These are phyloP conservation scores for Chelonia mydas DNA, from an alignment of 2,797 vertebrate species.

Conservation along the genomic window DNA sequence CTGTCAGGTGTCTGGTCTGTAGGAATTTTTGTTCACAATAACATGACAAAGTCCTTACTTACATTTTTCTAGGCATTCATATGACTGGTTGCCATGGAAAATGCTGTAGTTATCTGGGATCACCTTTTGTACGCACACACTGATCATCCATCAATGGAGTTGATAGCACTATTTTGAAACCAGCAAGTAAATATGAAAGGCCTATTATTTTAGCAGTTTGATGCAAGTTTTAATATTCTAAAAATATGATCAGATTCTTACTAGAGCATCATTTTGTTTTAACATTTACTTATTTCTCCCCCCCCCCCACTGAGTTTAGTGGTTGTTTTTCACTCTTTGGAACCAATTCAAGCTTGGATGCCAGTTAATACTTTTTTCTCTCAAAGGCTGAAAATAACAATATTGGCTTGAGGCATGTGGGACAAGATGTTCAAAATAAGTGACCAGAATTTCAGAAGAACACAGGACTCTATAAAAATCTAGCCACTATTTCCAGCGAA, in stretches of 20 bases:
- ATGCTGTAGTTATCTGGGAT: slow-evolving; percentile 76
- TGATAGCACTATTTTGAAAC: slow-evolving; percentile 34
- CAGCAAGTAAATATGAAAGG: not conserved
- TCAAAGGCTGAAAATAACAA: not conserved
- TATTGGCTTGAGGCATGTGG: not conserved
- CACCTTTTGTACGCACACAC: slow-evolving; percentile 48
- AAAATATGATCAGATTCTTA: not conserved
- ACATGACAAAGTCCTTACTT: slow-evolving; percentile 73
- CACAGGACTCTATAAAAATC: not conserved
- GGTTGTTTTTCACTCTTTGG: not conserved
- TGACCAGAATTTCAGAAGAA: not conserved
- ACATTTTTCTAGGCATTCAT: slow-evolving; percentile 76
- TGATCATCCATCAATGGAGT: slow-evolving; percentile 7
- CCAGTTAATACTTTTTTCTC: not conserved
- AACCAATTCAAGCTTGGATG: not conserved
- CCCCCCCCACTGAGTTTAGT: slow-evolving; percentile 5
- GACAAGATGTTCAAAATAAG: not conserved
- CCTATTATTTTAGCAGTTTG: slow-evolving; percentile 52
- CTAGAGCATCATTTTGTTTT: slow-evolving; percentile 43
- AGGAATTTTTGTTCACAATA: slow-evolving; percentile 51
- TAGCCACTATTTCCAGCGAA: not conserved
- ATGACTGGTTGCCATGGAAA: slow-evolving; percentile 79
- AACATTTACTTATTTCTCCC: slow-evolving; percentile 53
- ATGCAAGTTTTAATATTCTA: slow-evolving; percentile 38
- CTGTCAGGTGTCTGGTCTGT: slow-evolving; percentile 21